phyloP scores from a whole-genome alignment of 2,113 vertebrate genomes.

The Gobio gobio region DNA sequence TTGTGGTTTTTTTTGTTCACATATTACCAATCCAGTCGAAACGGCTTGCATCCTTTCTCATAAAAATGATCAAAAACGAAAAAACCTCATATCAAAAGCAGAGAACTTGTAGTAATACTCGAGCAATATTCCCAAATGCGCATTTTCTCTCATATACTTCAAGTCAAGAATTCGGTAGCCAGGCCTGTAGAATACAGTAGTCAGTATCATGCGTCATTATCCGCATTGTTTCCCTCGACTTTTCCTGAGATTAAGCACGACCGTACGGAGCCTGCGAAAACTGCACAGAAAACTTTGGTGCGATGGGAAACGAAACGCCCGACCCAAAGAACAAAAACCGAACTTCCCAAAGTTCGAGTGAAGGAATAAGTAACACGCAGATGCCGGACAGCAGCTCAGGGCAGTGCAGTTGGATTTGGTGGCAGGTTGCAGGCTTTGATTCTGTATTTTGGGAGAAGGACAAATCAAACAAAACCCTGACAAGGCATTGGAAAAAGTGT shows the following conservation, averaged over 20 bases:
- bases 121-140: constrained; percentile 4
- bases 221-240: constrained; percentile 47
- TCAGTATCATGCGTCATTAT: constrained; percentile 43
- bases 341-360: constrained; percentile 36
- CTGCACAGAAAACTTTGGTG: constrained; percentile 76
- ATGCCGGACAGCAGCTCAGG: constrained; percentile 68
- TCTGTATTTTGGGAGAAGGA: constrained; percentile 69
- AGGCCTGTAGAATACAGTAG: constrained; percentile 55
- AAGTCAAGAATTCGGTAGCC: constrained; percentile 42
- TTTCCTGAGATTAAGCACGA: constrained; percentile 80
- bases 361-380: constrained; percentile 62
- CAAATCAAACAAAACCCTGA: constrained; percentile 72
- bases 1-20: not conserved
- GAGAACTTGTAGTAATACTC: constrained; percentile 24
- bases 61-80: not conserved
- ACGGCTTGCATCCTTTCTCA: not conserved
- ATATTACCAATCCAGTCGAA: not conserved
- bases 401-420: constrained; percentile 83
- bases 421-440: constrained; percentile 70
- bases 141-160: constrained; percentile 12
- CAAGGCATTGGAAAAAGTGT: constrained; percentile 56
- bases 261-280: constrained; percentile 23
- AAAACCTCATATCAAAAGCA: not conserved
- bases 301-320: constrained; percentile 66
- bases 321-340: not conserved